Evolutionary conservation across 2,113 vertebrate genomes (phyloP).

Genomic region (Salminus brasiliensis): DNA sequence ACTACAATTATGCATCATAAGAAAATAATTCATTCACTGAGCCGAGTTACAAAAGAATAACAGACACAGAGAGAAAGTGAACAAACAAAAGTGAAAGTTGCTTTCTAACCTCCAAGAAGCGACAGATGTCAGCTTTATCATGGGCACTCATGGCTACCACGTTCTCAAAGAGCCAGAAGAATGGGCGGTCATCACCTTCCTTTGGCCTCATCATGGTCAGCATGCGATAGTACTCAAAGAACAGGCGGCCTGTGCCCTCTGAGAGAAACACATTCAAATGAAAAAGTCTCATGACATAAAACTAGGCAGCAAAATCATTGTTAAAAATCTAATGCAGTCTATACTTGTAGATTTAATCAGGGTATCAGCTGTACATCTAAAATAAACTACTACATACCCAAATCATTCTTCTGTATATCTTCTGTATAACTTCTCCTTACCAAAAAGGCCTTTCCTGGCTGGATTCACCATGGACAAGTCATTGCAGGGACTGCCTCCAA

Average conservation of each 20-base stretch:
- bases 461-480: conserved; percentile 90
- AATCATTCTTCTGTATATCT: too few relatives aligned
- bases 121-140: conserved; percentile 91
- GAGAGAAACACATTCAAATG: conserved; percentile 14
- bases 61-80: background rate
- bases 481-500: conserved; percentile 93
- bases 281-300: too few relatives aligned
- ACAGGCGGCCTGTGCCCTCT: conserved; percentile 93
- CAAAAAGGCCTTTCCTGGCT: conserved; percentile 88
- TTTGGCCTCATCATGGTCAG: conserved; percentile 86
- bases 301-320: too few relatives aligned
- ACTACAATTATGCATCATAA: too few relatives aligned
- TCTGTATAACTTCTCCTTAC: conserved; percentile 73
- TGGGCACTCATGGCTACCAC: conserved; percentile 90
- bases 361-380: too few relatives aligned
- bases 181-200: conserved; percentile 85
- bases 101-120: conserved; percentile 87
- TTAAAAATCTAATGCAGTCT: too few relatives aligned
- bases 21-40: too few relatives aligned
- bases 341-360: too few relatives aligned
- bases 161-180: conserved; percentile 98
- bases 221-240: conserved; percentile 95
- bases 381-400: too few relatives aligned
- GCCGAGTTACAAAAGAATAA: background rate
- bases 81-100: background rate